Base-by-base conservation (phyloP, 2,888 invertebrate genomes). In the Nysson spinosus region DNA sequence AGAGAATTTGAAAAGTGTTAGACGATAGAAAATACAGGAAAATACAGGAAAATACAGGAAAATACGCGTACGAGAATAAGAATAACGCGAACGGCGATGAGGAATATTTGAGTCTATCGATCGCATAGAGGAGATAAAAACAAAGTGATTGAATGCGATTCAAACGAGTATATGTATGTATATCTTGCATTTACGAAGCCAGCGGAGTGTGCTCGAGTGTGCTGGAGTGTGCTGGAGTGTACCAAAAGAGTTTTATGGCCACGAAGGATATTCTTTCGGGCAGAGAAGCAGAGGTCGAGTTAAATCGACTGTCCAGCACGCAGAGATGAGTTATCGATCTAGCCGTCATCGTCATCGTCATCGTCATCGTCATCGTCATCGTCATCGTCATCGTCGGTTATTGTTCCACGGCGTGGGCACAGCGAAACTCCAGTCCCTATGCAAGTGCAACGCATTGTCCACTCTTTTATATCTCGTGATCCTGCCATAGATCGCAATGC, bases 241-340 rank as follows among this genome's bases (percentile, higher is more conserved):
- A n/a, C n/a, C 14, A 24, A 7, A 24, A 40, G 14, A 40, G 14
- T 61, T 61, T 54, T 60, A 46, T 32, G 55, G 19, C 12, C 14
- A 28, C 28, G 50, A 63, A 43, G 50, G 35, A 54, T 43, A 30
- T 35, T 50, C 47, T 65, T 40, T 47, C 26, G 44, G 26, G 12
- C 37, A 22, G 50, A 35, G 30, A 42, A 34, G 60, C 54, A 61
- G 37, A 57, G 64, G 61, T 68, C 68, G 55, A 61, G 64, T 55
- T 75, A 61, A 73, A 75, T 73, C 75, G 75, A 68, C 50, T 61
- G 69, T 62, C 62, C 51, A 12, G 9, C 34, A 67, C 34, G 37
- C 58, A 42, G 30, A 34, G 55, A 74, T 74, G 74, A 74, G 62
- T 76, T 74, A 74, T 74, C 76, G 73, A 76, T 69, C 71, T 65